A percentile compares a stretch with the other conserved stretches of the same genome.
These are phyloP conservation scores for Saguinus midas DNA, from an alignment of 2,113 vertebrate genomes.

Conservation along the genomic window DNA sequence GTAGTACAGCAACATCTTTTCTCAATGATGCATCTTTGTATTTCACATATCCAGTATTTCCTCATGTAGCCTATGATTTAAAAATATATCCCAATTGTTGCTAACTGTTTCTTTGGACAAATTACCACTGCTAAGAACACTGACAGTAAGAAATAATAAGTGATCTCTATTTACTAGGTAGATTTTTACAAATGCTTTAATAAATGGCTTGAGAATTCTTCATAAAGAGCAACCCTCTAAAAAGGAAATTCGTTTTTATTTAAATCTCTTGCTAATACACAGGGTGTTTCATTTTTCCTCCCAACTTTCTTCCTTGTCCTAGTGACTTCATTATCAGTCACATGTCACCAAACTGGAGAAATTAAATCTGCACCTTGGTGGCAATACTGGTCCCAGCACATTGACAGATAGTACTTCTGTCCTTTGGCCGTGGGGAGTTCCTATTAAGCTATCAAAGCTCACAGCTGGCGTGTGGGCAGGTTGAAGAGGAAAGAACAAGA, in stretches of 20 bases:
- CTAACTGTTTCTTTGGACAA: slow-evolving; percentile 14
- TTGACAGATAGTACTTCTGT: not conserved
- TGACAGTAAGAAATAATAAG: not conserved
- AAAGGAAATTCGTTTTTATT: not conserved
- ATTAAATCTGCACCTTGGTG: slow-evolving; percentile 32
- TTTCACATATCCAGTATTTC: not conserved
- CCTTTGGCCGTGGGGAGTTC: not conserved
- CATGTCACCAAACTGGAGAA: not conserved
- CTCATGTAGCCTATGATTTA: not conserved
- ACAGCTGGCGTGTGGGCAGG: not conserved
- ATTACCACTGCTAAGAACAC: not conserved
- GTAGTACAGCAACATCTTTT: not conserved
- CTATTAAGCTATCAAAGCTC: not conserved
- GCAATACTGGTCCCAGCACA: not conserved
- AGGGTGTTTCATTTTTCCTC: not conserved
- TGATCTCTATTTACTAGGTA: not conserved
- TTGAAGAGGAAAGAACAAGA: slow-evolving; percentile 20
- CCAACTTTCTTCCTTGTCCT: not conserved
- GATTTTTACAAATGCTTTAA: not conserved
- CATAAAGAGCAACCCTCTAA: not conserved
- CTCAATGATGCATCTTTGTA: not conserved
- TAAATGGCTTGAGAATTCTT: not conserved
- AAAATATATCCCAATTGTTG: not conserved
- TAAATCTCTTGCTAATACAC: slow-evolving; percentile 31
- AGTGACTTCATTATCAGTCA: slow-evolving; percentile 37